Evolutionary conservation across 1,140 invertebrate species (phyloP), one percentile per base, ranked within the genome.

Genomic region (Neelides sp.): DNA sequence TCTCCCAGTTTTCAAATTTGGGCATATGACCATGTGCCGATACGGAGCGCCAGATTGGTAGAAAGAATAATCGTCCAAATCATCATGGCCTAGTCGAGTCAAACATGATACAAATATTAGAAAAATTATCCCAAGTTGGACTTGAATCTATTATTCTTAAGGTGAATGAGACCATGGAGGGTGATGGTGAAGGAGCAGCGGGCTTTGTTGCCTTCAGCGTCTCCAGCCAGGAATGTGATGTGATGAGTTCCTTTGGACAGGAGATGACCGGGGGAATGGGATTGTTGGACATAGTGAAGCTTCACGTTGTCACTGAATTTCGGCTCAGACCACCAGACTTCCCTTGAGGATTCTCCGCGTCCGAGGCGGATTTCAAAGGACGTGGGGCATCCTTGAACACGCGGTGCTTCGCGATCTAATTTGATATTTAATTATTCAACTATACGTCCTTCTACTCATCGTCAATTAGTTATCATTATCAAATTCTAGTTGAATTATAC

Each of bases 271-370:
- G 78, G 74, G 54, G 47, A 43, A 32, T 60, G 58, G 52, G 51
- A 56, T 34, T 56, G 54, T 19, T 60, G 58, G 4, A 60, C 54
- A 23, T 60, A 60, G 39, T 60, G 58, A 10, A 60, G 28, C 45
- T 60, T 56, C 8, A 78, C 71, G 61, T 79, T 79, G 61, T 82
- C 79, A 10, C 65, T 68, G 57, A 83, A 82, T 8, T 69, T 64
- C 0, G 81, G 80, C 58, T 82, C 80, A 42, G 74, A 71, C 80
- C 80, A 83, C 47, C 71, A 71, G 23, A 83, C 72, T 13, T 70
- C 65, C 23, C 73, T 69, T 36, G 70, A 70, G 0, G 63, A 64
- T 62, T 78, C 73, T 12, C 75, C 72, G 23, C 67, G 66, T 42
- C 66, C 66, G 34, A 82, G 59, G 8, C 69, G 61, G 3, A 79